Evolutionary conservation across 2,888 invertebrate species (phyloP).

Genomic region (Hypomecis atomaria): DNA sequence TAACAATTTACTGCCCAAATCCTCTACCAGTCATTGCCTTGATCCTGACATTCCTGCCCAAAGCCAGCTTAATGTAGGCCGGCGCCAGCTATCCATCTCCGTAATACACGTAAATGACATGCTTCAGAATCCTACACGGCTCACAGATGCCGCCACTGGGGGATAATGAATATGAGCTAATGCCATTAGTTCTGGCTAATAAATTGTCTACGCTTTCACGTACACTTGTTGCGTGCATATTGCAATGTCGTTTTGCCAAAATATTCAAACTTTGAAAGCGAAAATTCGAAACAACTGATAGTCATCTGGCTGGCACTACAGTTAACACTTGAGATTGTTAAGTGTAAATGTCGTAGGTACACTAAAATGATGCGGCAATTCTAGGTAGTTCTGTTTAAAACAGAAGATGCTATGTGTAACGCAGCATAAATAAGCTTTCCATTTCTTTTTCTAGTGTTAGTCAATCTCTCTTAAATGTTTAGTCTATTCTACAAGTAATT

Average conservation of each 20-base stretch:
- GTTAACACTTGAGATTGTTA: background rate
- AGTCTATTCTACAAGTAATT: too few species aligned
- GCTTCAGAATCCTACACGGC: conserved; percentile 2
- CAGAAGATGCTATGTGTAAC: too few species aligned
- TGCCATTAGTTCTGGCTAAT: conserved; percentile 41
- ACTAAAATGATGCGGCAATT: too few species aligned
- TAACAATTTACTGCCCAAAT: background rate
- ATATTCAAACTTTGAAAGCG: conserved; percentile 37
- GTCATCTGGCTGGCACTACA: background rate
- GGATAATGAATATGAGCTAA: conserved; percentile 24
- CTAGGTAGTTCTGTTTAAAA: too few species aligned
- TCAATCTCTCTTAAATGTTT: too few species aligned
- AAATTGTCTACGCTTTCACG: conserved; percentile 43
- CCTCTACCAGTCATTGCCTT: background rate
- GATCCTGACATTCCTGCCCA: background rate
- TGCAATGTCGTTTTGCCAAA: conserved; percentile 36
- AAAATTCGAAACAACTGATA: conserved; percentile 16
- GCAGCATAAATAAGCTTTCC: too few species aligned
- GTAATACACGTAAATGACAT: conserved; percentile 4
- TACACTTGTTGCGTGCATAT: conserved; percentile 38
- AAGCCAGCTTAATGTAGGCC: conserved; percentile 2
- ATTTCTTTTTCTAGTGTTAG: too few species aligned
- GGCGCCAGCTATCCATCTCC: background rate
- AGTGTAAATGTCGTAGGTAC: too few species aligned
- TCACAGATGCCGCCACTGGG: conserved; percentile 14